phyloP scores from a whole-genome alignment of 2,888 invertebrate genomes.

The Rosalia funebris region DNA sequence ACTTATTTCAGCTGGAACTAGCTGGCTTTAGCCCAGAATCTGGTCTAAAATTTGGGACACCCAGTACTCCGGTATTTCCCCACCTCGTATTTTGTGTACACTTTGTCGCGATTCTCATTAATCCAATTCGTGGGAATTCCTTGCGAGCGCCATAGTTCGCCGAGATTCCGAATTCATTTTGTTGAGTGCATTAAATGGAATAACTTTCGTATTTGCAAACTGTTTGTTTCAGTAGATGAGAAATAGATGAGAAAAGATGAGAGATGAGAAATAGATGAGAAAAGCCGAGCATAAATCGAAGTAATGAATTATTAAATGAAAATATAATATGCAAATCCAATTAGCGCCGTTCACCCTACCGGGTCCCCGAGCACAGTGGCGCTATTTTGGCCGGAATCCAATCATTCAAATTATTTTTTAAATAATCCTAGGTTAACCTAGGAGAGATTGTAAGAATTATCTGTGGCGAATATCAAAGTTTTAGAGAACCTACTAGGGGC shows the following conservation, averaged over 20 bases:
- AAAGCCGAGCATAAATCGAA: not conserved
- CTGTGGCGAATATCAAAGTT: too few relatives aligned
- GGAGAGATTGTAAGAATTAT: too few relatives aligned
- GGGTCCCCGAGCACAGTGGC: not conserved
- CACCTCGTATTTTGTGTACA: too few relatives aligned
- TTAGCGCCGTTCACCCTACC: slow-evolving; percentile 2
- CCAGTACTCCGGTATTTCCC: too few relatives aligned
- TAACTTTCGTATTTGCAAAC: slow-evolving; percentile 5
- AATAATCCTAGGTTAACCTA: too few relatives aligned
- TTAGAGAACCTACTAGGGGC: too few relatives aligned
- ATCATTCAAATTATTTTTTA: too few relatives aligned
- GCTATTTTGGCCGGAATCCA: not conserved
- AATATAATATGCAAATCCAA: slow-evolving; percentile 20
- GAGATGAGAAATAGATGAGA: slow-evolving; percentile 2
- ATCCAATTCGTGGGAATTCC: not conserved
- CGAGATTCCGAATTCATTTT: not conserved
- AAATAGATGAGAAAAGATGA: slow-evolving; percentile 5
- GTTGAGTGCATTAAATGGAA: not conserved
- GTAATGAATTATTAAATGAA: slow-evolving; percentile 16
- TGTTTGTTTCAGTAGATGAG: too few relatives aligned
- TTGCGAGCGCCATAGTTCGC: not conserved
- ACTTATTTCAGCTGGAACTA: too few relatives aligned
- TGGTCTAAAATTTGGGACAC: too few relatives aligned
- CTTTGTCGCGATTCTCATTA: not conserved
- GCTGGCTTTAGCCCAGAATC: too few relatives aligned